Evolutionary conservation across 2,888 invertebrate genomes (phyloP).

Genomic region (Tenthredo notha): DNA sequence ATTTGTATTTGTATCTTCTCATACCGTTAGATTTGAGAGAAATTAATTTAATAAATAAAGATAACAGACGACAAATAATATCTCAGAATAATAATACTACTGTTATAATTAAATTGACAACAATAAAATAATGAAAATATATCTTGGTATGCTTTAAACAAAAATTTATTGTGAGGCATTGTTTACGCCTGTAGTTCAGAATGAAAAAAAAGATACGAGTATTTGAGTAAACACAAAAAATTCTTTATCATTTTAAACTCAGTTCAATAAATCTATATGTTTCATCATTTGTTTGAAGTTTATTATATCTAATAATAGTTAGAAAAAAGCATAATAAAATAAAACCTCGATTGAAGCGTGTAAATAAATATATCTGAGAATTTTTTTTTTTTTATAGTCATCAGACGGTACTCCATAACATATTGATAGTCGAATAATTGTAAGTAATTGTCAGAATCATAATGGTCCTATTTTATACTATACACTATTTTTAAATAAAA

Average conservation of each 20-base stretch:
- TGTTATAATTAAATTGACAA: constrained; percentile 8
- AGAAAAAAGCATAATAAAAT: not conserved
- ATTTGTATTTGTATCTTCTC: not conserved
- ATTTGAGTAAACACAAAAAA: not conserved
- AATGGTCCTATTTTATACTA: not conserved
- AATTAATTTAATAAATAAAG: constrained; percentile 22
- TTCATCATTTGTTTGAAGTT: not conserved
- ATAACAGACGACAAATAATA: not conserved
- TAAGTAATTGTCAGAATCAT: constrained; percentile 5
- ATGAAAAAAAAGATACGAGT: not conserved
- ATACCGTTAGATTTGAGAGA: not conserved
- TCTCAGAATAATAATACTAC: not conserved
- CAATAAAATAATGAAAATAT: constrained; percentile 1
- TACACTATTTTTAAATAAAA: not conserved
- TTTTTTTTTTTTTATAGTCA: not conserved
- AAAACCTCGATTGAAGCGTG: not conserved
- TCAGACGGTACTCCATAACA: not conserved
- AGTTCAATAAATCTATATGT: not conserved
- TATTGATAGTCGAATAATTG: not conserved
- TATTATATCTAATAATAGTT: not conserved
- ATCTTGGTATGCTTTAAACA: not conserved
- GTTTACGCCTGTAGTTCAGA: not conserved
- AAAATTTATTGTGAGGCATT: not conserved
- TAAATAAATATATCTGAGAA: not conserved
- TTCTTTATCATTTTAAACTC: not conserved